These are phyloP conservation scores for Anaspis maculata DNA, from an alignment of 2,888 invertebrate species.

Conservation along the genomic window DNA sequence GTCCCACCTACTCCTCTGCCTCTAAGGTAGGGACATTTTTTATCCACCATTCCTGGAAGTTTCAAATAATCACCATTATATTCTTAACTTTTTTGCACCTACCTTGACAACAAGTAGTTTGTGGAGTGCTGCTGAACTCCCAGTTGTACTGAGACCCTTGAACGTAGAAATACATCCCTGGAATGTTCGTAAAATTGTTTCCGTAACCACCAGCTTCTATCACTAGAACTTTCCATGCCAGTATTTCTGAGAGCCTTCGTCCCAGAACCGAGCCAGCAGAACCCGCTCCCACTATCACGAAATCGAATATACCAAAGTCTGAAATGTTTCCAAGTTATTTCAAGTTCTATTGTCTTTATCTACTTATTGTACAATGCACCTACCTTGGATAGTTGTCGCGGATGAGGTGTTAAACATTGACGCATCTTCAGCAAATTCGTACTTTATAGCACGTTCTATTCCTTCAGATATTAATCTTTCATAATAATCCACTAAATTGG, in stretches of 20 bases:
- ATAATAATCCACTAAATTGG: not conserved
- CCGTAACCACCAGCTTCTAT: not conserved
- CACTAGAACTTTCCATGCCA: not conserved
- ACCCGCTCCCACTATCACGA: not conserved
- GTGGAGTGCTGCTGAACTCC: not conserved
- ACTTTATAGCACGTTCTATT: not conserved
- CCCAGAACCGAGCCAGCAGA: not conserved
- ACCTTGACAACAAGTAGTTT: not conserved
- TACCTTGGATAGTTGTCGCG: not conserved
- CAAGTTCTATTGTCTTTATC: not conserved
- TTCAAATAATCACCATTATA: not conserved
- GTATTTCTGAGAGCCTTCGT: not conserved
- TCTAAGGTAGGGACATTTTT: slow-evolving; percentile 26
- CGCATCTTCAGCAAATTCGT: not conserved
- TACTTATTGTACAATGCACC: too few relatives aligned
- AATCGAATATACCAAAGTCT: not conserved
- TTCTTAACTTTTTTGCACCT: not conserved
- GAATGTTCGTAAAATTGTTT: not conserved
- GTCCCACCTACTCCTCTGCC: slow-evolving; percentile 47
- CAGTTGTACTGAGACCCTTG: not conserved
- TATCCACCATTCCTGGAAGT: slow-evolving; percentile 1
- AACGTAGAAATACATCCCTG: not conserved
- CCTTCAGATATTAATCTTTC: not conserved
- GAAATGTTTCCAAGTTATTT: not conserved
- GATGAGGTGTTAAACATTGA: not conserved